Percentiles rank a stretch among this genome's conserved stretches.
Evolutionary conservation across 2,888 invertebrate species (phyloP).

Genomic region (Polydrusus tereticollis): DNA sequence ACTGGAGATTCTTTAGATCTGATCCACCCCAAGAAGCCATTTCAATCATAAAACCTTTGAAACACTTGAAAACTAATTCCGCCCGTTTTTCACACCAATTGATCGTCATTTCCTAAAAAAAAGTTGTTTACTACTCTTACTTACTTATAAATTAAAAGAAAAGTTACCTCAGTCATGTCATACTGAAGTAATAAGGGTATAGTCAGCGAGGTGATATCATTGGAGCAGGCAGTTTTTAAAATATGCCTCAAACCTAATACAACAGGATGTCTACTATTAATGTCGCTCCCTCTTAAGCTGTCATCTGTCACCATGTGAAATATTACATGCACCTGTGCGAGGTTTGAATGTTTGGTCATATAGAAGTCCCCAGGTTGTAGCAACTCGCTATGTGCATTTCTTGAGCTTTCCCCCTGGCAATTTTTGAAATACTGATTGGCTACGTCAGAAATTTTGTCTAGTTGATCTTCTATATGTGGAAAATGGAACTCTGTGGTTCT

Average conservation of each 20-base stretch:
- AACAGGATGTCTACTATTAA: conserved; percentile 95
- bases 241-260: conserved; percentile 95
- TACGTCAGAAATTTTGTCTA: conserved; percentile 74
- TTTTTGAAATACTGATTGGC: conserved; percentile 59
- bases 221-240: conserved; percentile 93
- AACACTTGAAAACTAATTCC: conserved; percentile 97
- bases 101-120: conserved; percentile 87
- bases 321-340: conserved; percentile 93
- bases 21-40: conserved; percentile 94
- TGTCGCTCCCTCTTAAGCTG: conserved; percentile 76
- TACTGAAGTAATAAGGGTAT: conserved; percentile 93
- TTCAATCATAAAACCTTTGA: conserved; percentile 99
- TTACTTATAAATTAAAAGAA: not conserved
- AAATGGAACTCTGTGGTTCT: conserved; percentile 97
- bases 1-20: conserved; percentile 88
- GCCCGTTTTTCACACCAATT: conserved; percentile 97
- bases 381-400: conserved; percentile 68
- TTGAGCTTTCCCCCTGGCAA: conserved; percentile 51
- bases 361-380: conserved; percentile 88
- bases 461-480: conserved; percentile 85
- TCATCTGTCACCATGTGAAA: conserved; percentile 97
- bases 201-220: conserved; percentile 93
- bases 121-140: conserved; percentile 7
- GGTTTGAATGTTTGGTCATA: conserved; percentile 91
- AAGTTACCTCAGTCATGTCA: conserved; percentile 89